Percentiles rank a stretch among this genome's conserved stretches.
These are phyloP conservation scores for Andrena hattorfiana DNA, from an alignment of 2,888 invertebrate genomes.

Conservation along the genomic window DNA sequence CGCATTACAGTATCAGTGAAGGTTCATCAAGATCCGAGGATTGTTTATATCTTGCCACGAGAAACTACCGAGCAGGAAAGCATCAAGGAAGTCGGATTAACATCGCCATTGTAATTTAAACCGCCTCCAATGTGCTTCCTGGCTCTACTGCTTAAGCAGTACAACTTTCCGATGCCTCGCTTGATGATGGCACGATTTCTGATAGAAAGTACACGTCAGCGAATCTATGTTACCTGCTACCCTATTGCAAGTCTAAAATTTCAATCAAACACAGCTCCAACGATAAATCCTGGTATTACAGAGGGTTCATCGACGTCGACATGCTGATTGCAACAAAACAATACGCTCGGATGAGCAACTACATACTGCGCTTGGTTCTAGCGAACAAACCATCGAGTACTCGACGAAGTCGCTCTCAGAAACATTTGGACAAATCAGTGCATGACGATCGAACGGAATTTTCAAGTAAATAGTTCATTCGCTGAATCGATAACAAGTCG, in stretches of 20 bases:
- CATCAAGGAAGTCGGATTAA: neutral
- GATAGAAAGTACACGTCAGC: neutral
- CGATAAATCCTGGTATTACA: neutral
- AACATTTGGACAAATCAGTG: conserved; percentile 11
- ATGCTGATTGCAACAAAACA: neutral
- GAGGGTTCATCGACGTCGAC: neutral
- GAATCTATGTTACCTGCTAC: neutral
- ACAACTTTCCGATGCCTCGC: neutral
- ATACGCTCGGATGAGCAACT: neutral
- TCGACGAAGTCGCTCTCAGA: neutral
- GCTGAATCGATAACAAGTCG: conserved; percentile 24
- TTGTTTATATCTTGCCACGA: neutral
- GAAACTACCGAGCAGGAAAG: neutral
- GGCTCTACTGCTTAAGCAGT: neutral
- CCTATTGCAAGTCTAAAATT: neutral
- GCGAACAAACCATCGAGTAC: no score
- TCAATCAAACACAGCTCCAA: neutral
- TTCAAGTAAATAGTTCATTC: conserved; percentile 47
- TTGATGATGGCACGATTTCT: neutral
- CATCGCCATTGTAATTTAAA: neutral
- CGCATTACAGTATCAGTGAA: no score
- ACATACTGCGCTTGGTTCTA: neutral
- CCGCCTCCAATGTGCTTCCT: neutral
- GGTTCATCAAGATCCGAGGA: no score
- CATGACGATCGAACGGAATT: conserved; percentile 8